Conservation (phyloP, 2,888 invertebrate species). For the Orthosia gracilis region DNA sequence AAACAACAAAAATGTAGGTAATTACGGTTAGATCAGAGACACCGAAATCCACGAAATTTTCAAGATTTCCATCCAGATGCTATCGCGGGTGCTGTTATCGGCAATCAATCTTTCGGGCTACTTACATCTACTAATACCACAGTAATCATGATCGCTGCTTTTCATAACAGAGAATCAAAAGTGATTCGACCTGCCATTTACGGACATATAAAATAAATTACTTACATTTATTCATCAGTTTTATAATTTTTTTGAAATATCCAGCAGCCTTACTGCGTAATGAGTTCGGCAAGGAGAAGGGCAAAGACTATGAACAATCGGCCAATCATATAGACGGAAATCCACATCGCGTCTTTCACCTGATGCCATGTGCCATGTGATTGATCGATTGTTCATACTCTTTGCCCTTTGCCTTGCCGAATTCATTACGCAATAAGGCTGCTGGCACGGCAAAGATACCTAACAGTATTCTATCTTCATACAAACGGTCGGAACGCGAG, state of each 20-base stretch:
- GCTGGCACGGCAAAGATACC: too few relatives aligned
- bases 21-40: conserved; percentile 34
- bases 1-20: not conserved
- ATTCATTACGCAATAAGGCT: too few relatives aligned
- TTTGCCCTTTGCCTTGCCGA: too few relatives aligned
- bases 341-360: too few relatives aligned
- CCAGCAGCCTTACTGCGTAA: too few relatives aligned
- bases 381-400: too few relatives aligned
- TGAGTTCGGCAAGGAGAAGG: too few relatives aligned
- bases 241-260: not conserved
- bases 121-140: conserved; percentile 9
- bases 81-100: conserved; percentile 30
- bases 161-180: conserved; percentile 20
- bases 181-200: conserved; percentile 2
- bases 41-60: conserved; percentile 34
- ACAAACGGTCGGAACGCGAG: too few relatives aligned
- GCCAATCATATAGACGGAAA: too few relatives aligned
- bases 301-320: too few relatives aligned
- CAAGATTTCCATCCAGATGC: conserved; percentile 47
- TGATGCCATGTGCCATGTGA: too few relatives aligned
- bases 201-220: conserved; percentile 4
- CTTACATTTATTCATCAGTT: not conserved
- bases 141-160: conserved; percentile 35
- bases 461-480: too few relatives aligned
- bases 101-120: conserved; percentile 29